Base-by-base conservation (phyloP, 2,888 invertebrate genomes). In the Aproaerema taeniolella region DNA sequence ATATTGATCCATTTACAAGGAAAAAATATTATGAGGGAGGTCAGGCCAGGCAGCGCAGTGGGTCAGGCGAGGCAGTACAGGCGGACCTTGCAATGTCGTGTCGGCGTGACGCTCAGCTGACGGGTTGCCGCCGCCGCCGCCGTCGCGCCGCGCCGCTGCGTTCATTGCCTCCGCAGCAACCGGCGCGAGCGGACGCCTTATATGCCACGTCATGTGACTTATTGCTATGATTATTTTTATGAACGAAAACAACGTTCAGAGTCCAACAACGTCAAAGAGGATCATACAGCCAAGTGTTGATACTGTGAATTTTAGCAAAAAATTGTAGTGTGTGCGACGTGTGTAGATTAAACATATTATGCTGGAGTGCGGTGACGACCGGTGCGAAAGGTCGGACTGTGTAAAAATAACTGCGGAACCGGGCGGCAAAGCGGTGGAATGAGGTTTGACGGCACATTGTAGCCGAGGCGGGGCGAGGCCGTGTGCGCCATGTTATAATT, bases 91-190 rank as follows among this genome's bases (percentile, higher is more conserved):
- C 88, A 88, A 88, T 88, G 88, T 87, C 87, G 87, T n/a, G n/a
- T n/a, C 87, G 85, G 79, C 80, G 78, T 85, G 85, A 82, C 85
- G 87, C 85, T 87, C 85, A 87, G 87, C 86, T 87, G 86, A 86
- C 76, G 75, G 67, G 71, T 72, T 63, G 71, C 69, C 74, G 50
- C 58, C 61, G 56, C 65, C 80, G 80, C 81, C 76, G 50, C 56
- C 64, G 75, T 77, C 76, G 26, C 67, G 54, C 58, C 55, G 71
- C 72, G 70, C 68, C 50, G 48, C 88, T 87, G 88, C 90, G 90
- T 90, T 90, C 90, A 90, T 89, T 89, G 89, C 88, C 88, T 89
- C 85, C 88, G 89, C 88, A 90, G 90, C 90, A 73, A 81, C 82
- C 82, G 82, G 69, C 67, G 79, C 62, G 82, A 75, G 72, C 74